Conservation (phyloP, 2,797 vertebrate species). For the Anguilla megastoma region DNA sequence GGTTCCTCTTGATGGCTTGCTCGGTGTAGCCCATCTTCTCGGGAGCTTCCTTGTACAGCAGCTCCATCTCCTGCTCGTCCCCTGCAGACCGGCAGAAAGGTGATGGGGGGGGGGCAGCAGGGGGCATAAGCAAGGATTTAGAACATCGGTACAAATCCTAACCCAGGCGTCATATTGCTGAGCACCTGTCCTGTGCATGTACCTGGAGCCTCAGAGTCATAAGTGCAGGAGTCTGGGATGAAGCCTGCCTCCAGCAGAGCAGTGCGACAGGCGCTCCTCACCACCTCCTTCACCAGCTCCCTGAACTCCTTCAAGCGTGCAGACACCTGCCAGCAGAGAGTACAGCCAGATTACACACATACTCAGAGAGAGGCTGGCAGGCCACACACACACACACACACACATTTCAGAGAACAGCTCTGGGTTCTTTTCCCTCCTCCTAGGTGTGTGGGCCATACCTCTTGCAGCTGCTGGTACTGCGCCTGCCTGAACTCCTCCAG, state of each 20-base stretch:
- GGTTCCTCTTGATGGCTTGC: slow-evolving; percentile 66
- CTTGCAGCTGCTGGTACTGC: slow-evolving; percentile 67
- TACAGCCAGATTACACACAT: not conserved
- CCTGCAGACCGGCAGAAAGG: not conserved
- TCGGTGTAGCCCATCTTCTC: slow-evolving; percentile 64
- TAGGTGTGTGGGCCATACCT: slow-evolving; percentile 60
- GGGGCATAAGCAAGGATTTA: no score
- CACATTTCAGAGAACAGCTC: not conserved
- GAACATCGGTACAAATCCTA: not conserved
- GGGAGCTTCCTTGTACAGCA: slow-evolving; percentile 55
- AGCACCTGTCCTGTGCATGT: slow-evolving; percentile 2
- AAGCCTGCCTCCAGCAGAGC: slow-evolving; percentile 65
- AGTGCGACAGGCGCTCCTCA: slow-evolving; percentile 69
- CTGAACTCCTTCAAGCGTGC: slow-evolving; percentile 72
- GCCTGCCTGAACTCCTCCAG: slow-evolving; percentile 73
- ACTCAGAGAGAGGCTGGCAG: not conserved
- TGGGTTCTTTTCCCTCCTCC: not conserved
- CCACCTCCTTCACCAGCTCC: slow-evolving; percentile 75
- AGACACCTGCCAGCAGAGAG: slow-evolving; percentile 63
- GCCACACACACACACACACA: not conserved
- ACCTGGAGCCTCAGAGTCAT: slow-evolving; percentile 49
- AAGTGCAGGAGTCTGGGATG: slow-evolving; percentile 55
- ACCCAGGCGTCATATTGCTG: not conserved
- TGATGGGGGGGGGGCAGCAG: no score
- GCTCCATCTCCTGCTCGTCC: slow-evolving; percentile 45